These are phyloP conservation scores for Mus spicilegus DNA, from an alignment of 2,113 vertebrate species.

Conservation along the genomic window DNA sequence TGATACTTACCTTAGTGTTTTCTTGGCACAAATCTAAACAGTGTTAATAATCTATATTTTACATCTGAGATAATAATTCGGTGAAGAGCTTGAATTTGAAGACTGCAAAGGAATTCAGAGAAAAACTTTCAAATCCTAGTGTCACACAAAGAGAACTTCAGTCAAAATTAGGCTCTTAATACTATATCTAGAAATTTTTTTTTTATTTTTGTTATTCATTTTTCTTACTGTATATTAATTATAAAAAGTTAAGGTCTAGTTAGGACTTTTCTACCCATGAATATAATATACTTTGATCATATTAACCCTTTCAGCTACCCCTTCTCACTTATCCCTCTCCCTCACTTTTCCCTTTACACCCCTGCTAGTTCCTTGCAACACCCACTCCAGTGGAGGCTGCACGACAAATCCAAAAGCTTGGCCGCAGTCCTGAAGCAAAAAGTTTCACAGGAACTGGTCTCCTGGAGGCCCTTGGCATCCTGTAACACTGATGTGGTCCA, in stretches of 20 bases:
- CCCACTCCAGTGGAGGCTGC: no score
- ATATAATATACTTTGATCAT: neutral
- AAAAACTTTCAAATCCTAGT: neutral
- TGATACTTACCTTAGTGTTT: neutral
- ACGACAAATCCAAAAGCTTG: no score
- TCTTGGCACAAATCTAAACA: neutral
- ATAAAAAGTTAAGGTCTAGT: neutral
- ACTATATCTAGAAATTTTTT: neutral
- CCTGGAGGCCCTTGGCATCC: no score
- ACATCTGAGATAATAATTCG: neutral
- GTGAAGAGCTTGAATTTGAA: neutral
- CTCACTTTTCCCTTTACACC: neutral
- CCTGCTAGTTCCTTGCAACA: neutral
- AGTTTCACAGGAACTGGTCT: no score
- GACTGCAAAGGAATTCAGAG: neutral
- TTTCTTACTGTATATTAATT: neutral
- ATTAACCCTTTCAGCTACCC: neutral
- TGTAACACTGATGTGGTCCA: no score
- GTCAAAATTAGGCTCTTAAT: neutral
- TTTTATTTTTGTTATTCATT: neutral
- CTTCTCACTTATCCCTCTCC: neutral
- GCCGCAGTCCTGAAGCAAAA: no score
- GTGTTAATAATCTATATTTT: neutral
- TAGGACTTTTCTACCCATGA: neutral
- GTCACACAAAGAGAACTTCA: neutral